Evolutionary conservation across 1,140 invertebrate species (phyloP), one percentile per base, ranked within the genome.

Genomic region (Atopsyche davidsoni): DNA sequence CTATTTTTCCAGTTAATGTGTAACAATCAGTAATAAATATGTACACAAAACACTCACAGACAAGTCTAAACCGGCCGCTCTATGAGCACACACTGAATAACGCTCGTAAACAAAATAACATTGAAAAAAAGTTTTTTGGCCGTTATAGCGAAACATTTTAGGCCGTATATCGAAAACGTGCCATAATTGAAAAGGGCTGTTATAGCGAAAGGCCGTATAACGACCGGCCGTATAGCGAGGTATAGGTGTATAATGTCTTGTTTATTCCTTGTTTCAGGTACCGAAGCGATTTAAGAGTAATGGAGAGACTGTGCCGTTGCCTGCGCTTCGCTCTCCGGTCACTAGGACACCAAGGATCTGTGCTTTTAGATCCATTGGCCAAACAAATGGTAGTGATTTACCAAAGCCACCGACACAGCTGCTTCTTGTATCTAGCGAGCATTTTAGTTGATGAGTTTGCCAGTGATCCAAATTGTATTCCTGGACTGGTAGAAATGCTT

Each of bases 401-500:
- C 69, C 69, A 77, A 14, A 56, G 73, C 14, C 82, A 91, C 66
- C 81, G 87, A 56, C 94, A 98, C 70, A 95, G 92, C 42, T 97
- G 94, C 70, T 91, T 96, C 64, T 78, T 98, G 2, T 98, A 98
- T 65, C 75, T 98, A 40, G 90, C 89, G 4, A 93, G 90, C 56
- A 93, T 99, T 62, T 71, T 99, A 34, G 94, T 97, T 9, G 94
- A 98, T 72, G 94, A 96, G 71, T 96, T 94, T 66, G 90, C 85
- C 2, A 64, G 62, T 40, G 81, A 86, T 59, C 64, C 73, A 1
- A 75, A 77, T 4, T 91, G 88, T 64, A 78, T 86, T 6, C 63
- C 75, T 16, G 86, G 85, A 9, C 72, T 97, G 2, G 64, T 96
- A 23, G 79, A 83, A 55, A 94, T 98, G 90, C 69, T 97, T 57